A percentile compares a stretch with the other conserved stretches of the same genome.
These are phyloP conservation scores for Hedychridium roseum DNA, from an alignment of 2,888 invertebrate species.

Conservation along the genomic window DNA sequence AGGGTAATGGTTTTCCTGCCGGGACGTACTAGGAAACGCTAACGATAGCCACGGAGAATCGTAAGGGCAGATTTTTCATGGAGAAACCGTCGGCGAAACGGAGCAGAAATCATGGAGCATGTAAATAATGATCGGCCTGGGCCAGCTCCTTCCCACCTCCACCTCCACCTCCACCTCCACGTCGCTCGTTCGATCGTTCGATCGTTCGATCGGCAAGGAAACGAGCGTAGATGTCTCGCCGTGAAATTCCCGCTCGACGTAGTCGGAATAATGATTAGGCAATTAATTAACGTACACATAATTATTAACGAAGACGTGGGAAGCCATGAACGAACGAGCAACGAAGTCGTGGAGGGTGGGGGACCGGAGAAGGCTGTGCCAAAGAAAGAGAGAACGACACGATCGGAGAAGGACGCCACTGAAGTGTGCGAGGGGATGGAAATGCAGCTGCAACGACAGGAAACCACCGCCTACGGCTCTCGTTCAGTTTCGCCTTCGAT, in stretches of 20 bases:
- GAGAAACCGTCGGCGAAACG: too few species aligned
- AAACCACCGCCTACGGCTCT: constrained; percentile 24
- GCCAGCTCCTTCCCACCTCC: neutral
- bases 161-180: constrained; percentile 1
- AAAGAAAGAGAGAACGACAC: constrained; percentile 3
- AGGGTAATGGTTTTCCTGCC: too few species aligned
- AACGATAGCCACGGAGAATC: too few species aligned
- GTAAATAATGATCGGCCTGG: constrained; percentile 12
- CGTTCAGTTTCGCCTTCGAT: constrained; percentile 49
- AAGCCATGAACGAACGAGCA: constrained; percentile 17
- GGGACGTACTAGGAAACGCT: too few species aligned
- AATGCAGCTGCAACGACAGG: constrained; percentile 24
- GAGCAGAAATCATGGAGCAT: constrained; percentile 10
- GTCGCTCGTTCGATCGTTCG: constrained; percentile 27
- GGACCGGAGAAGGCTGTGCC: neutral
- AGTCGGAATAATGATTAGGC: constrained; percentile 60
- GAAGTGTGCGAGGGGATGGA: constrained; percentile 19
- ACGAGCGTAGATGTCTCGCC: constrained; percentile 16
- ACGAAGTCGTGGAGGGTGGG: constrained; percentile 3
- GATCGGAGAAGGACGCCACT: constrained; percentile 3
- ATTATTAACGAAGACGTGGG: constrained; percentile 58
- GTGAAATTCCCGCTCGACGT: constrained; percentile 33
- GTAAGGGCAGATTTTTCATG: too few species aligned
- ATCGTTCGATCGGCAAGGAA: constrained; percentile 30
- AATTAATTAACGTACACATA: constrained; percentile 62